These are phyloP conservation scores for Mayetiola destructor DNA, from an alignment of 2,888 invertebrate genomes.

Conservation along the genomic window DNA sequence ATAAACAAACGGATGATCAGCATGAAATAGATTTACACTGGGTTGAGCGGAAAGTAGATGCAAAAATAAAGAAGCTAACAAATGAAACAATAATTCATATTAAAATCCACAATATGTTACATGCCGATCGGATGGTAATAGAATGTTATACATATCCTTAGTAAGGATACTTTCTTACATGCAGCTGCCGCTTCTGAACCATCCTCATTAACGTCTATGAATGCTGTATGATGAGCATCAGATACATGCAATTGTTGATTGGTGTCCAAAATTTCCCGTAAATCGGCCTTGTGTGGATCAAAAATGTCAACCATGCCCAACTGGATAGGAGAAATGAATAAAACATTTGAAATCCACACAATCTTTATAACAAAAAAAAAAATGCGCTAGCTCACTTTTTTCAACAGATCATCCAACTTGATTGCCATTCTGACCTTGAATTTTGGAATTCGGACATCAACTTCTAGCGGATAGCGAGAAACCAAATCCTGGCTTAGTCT, in stretches of 20 bases:
- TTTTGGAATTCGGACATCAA: constrained; percentile 57
- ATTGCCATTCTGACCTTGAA: constrained; percentile 65
- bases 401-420: constrained; percentile 45
- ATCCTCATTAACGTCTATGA: constrained; percentile 74
- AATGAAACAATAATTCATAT: neutral
- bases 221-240: constrained; percentile 68
- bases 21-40: neutral
- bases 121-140: neutral
- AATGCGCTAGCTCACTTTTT: constrained; percentile 41
- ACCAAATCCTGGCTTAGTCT: constrained; percentile 39
- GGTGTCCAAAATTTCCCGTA: constrained; percentile 45
- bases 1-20: constrained; percentile 13
- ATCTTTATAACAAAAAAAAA: neutral
- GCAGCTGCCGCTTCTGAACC: constrained; percentile 77
- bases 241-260: constrained; percentile 43
- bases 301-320: constrained; percentile 59
- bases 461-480: constrained; percentile 38
- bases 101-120: neutral
- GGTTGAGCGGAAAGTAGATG: neutral
- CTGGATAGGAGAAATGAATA: constrained; percentile 32
- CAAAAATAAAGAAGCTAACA: neutral
- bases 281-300: constrained; percentile 39
- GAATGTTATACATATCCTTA: neutral
- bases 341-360: neutral
- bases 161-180: constrained; percentile 39